Percentiles rank a stretch among this genome's conserved stretches.
These are phyloP conservation scores for Mallotus villosus DNA, from an alignment of 2,797 vertebrate species.

Conservation along the genomic window DNA sequence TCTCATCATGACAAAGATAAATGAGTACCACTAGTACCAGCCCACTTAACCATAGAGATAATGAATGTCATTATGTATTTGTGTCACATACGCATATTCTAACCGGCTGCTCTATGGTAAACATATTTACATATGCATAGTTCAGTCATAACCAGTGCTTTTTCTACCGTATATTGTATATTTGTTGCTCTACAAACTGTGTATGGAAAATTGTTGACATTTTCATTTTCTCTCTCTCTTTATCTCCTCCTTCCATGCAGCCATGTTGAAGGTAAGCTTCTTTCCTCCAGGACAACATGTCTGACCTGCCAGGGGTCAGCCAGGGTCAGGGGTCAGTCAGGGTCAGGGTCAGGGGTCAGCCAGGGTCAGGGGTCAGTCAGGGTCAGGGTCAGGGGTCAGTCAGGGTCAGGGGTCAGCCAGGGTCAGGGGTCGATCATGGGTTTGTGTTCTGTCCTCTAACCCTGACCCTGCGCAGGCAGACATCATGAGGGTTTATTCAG, in stretches of 20 bases:
- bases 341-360: too few species aligned
- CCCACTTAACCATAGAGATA: constrained; percentile 41
- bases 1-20: too few species aligned
- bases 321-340: too few species aligned
- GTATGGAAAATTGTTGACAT: constrained; percentile 30
- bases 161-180: background rate
- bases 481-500: background rate
- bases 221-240: constrained; percentile 45
- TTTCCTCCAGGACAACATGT: constrained; percentile 26
- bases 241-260: constrained; percentile 48
- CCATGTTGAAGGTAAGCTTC: constrained; percentile 76
- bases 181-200: constrained; percentile 10
- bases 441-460: constrained; percentile 10
- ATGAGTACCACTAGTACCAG: too few species aligned
- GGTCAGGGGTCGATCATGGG: too few species aligned
- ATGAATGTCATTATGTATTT: constrained; percentile 27
- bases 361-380: too few species aligned
- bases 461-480: constrained; percentile 24
- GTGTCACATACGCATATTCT: constrained; percentile 8
- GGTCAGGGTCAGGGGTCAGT: too few species aligned
- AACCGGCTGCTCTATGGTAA: background rate
- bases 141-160: background rate
- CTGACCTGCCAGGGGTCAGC: constrained; percentile 28
- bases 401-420: too few species aligned
- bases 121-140: too few species aligned